Conservation (phyloP, 2,113 vertebrate species). For the Lucifuga dentata region DNA sequence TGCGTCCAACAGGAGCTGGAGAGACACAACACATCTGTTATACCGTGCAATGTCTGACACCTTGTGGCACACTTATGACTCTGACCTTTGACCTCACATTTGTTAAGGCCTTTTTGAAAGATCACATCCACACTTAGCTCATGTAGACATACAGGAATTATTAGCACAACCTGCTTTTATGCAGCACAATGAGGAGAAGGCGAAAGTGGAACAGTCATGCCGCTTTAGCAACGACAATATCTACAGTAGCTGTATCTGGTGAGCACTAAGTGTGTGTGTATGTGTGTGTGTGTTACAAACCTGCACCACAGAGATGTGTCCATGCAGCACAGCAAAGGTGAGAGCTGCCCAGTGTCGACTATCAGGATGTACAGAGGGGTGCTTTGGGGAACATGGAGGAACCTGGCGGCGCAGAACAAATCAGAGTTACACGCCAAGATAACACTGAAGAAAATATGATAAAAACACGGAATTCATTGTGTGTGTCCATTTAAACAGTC, state of each 20-base stretch:
- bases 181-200: not conserved
- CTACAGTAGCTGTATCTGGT: not conserved
- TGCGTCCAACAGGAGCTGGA: conserved; percentile 94
- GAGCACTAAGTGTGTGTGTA: not conserved
- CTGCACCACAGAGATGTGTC: conserved; percentile 98
- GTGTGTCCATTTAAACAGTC: too few species aligned
- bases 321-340: conserved; percentile 93
- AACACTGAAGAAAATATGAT: not conserved
- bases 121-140: conserved; percentile 1
- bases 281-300: conserved; percentile 75
- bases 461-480: too few species aligned
- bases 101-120: conserved; percentile 37
- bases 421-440: conserved; percentile 1
- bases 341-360: conserved; percentile 95
- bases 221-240: not conserved
- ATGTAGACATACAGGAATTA: not conserved
- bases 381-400: conserved; percentile 86
- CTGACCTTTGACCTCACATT: conserved; percentile 42
- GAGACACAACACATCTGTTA: conserved; percentile 53
- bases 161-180: not conserved
- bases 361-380: conserved; percentile 95
- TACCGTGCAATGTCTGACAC: conserved; percentile 34
- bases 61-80: conserved; percentile 19
- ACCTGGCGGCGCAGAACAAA: conserved; percentile 81
- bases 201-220: not conserved